Base-by-base conservation (phyloP, 1,140 invertebrate species). In the Rhagoletis pomonella region DNA sequence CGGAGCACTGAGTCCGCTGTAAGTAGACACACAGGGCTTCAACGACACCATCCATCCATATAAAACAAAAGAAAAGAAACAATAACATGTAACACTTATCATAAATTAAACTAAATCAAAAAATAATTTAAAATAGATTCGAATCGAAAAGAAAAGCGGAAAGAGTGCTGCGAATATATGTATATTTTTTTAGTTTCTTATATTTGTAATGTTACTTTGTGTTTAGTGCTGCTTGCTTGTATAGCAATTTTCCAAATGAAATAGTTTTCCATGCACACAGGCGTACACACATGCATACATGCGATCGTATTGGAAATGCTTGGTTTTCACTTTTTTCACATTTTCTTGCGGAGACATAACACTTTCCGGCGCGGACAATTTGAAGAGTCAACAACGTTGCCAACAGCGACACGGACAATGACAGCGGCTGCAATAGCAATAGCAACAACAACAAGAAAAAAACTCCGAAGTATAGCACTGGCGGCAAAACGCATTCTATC, bases 331-430 rank as follows among this genome's bases (percentile, higher is more conserved):
- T 81, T 55, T 81, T 77, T 47, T 5, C 47, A 17, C 44, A 47
- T 50, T n/a, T 81, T 42, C 47, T 55, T 81, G 55, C 42, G 73
- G 50, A 42, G 73, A 81, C 73, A 58, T 55, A 81, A 81, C 73
- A 81, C 73, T 81, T 81, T 81, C 42, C 73, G 47, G 73, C 47
- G 47, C 73, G 73, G 73, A 58, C 73, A 81, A 81, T 81, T 81
- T 58, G 47, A 81, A 81, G 55, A 50, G 73, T 81, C 73, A 81
- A 81, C 73, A 81, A 73, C 42, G 67, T 73, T 73, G 67, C 67
- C 67, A 73, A 81, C 73, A 81, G 19, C 73, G 73, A 81, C 73
- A 81, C 47, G 12, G 47, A 81, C 73, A 81, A 81, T 58, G 73
- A 81, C 44, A 58, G 55, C 47, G 2, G 47, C n/a, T 5, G 29